Base-by-base conservation (phyloP, 2,113 vertebrate genomes). In the Colius striatus region DNA sequence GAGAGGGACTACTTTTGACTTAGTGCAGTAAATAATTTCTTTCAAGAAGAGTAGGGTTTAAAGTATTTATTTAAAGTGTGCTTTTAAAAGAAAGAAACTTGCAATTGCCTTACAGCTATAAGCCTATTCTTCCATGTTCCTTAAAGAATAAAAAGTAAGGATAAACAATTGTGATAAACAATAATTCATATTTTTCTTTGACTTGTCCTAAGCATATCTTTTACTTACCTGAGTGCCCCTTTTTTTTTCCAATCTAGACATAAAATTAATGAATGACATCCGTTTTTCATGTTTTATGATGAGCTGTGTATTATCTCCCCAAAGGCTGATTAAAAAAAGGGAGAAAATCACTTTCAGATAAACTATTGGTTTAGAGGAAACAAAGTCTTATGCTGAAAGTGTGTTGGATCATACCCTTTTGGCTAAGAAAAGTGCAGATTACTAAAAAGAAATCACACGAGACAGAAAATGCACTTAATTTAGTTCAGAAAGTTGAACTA, bases 391-490 rank as follows among this genome's bases (percentile, higher is more conserved):
- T 66, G 36, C 68, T 91, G 58, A 62, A 92, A 89, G 17, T 17
- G 21, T 53, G 30, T 79, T 95, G 51, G 21, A 34, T 92, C 92
- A 82, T 82, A 73, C 16, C 3, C 12, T 93, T 94, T 92, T 38
- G 61, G 51, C 65, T 79, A 89, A 66, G 47, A 71, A 81, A 92
- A 79, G 34, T 51, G 38, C 30, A 41, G 50, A 4, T 84, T 92
- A 75, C 45, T 61, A n/a, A 62, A 70, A 72, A 63, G 71, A 70
- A 87, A 82, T 70, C 71, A 87, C 66, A 90, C 43, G 75, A 65
- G 77, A 65, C 19, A 68, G 38, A 86, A 95, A 95, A 78, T 75
- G 21, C 22, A 84, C 47, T 80, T 93, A 63, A 84, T 94, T 87
- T 91, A 62, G 27, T 36, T 61, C 58, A 50, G 41, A 54, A 84